Percentiles rank a stretch among this genome's conserved stretches.
Conservation (phyloP, 2,113 vertebrate species). For the Hystrix cristata region DNA sequence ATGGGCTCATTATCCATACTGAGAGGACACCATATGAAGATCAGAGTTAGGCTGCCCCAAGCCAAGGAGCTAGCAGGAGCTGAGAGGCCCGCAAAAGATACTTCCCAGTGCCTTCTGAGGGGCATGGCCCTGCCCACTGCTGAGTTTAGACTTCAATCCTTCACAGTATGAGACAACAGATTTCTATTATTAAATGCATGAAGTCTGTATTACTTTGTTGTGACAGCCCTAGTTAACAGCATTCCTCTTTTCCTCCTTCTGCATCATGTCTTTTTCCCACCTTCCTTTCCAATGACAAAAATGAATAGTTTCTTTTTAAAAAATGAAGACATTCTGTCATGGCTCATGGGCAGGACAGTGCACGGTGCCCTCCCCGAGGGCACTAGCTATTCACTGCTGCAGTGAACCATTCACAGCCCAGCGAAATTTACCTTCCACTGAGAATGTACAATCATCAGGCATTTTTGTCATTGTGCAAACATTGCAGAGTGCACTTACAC, state of each 20-base stretch:
- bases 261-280: neutral
- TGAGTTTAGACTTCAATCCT: neutral
- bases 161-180: neutral
- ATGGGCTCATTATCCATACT: neutral
- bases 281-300: neutral
- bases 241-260: neutral
- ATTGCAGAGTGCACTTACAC: neutral
- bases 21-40: neutral
- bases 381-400: neutral
- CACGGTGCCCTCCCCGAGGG: neutral
- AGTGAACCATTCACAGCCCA: neutral
- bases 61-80: neutral
- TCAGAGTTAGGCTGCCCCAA: neutral
- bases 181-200: neutral
- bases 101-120: neutral
- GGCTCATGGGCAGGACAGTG: neutral
- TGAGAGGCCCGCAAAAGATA: neutral
- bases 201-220: neutral
- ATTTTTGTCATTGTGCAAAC: neutral
- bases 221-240: fast-evolving
- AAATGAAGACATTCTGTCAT: neutral
- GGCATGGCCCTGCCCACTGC: neutral
- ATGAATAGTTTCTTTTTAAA: neutral
- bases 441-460: neutral
- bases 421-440: neutral